A percentile compares a stretch with the other conserved stretches of the same genome.
Conservation (phyloP, 2,113 vertebrate species). For the Corythornis vintsioides region DNA sequence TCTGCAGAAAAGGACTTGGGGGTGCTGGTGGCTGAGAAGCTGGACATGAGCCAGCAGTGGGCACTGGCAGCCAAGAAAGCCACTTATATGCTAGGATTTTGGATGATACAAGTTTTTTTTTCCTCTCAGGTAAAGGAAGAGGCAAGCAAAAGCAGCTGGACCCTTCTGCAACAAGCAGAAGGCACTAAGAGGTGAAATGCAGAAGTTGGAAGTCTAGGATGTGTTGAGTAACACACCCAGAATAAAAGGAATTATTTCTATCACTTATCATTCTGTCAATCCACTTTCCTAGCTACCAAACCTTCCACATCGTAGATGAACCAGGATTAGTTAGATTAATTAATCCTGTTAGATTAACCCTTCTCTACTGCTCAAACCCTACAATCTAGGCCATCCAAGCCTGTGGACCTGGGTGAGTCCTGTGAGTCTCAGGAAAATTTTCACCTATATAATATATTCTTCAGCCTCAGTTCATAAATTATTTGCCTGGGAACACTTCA, state of each 20-base stretch:
- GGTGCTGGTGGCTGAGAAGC: no score
- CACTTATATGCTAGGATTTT: not conserved
- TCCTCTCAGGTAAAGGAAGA: not conserved
- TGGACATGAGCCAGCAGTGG: no score
- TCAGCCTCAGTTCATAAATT: not conserved
- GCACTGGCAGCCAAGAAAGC: no score
- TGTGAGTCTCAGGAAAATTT: not conserved
- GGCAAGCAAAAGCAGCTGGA: not conserved
- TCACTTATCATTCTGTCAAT: not conserved
- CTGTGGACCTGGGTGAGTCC: not conserved
- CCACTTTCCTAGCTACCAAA: not conserved
- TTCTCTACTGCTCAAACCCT: not conserved
- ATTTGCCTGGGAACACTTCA: not conserved
- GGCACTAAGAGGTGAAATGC: not conserved
- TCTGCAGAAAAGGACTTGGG: no score
- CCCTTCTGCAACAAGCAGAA: not conserved
- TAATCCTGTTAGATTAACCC: not conserved
- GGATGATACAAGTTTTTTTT: not conserved
- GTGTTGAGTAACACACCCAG: not conserved
- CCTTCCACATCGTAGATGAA: not conserved
- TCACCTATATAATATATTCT: not conserved
- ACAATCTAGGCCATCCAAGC: not conserved
- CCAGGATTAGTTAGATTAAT: not conserved
- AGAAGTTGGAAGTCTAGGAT: not conserved
- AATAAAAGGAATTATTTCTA: not conserved